Evolutionary conservation across 2,888 invertebrate species (phyloP), one percentile per base, ranked within the genome.

Genomic region (Dryococelus australis): DNA sequence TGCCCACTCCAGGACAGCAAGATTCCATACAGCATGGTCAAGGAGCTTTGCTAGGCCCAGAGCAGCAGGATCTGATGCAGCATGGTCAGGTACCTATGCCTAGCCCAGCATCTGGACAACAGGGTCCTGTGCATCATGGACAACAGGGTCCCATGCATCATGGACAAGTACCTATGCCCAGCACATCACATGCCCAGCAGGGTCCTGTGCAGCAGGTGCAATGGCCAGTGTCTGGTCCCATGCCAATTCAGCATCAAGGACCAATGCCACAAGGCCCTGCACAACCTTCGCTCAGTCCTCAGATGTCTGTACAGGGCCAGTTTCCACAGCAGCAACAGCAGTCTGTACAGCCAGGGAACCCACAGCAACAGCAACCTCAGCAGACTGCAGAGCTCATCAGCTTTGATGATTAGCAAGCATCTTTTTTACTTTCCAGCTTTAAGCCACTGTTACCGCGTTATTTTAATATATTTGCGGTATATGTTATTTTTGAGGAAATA

Each of bases 331-430:
- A 80, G 24, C 80, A 9, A 3, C 35, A 35, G 28, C 43, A 84
- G 26, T 84, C 47, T 13, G 24, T 78, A 47, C 24, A 87, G 4
- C 87, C 87, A n/a, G 85, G 87, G 12, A 87, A 85, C 81, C 87
- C 88, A 53, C 86, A 88, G 20, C 87, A 88, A 80, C 24, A 86
- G 51, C 88, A 85, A 1, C 88, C 89, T 24, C 90, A 89, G 20
- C 90, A 90, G 35, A 96, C 96, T 4, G 97, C 96, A 26, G 97
- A 97, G 92, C 93, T 97, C 78, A 97, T 97, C 89, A 96, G 95
- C 91, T 97, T 97, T 90, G 97, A 97, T 65, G 65, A 65, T n/a
- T 65, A 65, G 65, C n/a, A n/a, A 65, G 65, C 65, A 9, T 65
- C 65, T 8, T 65, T 65, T 65, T 47, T 24, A 65, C 16, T 6